Evolutionary conservation across 2,888 invertebrate species (phyloP), one percentile per base, ranked within the genome.

Genomic region (Nineta flava): DNA sequence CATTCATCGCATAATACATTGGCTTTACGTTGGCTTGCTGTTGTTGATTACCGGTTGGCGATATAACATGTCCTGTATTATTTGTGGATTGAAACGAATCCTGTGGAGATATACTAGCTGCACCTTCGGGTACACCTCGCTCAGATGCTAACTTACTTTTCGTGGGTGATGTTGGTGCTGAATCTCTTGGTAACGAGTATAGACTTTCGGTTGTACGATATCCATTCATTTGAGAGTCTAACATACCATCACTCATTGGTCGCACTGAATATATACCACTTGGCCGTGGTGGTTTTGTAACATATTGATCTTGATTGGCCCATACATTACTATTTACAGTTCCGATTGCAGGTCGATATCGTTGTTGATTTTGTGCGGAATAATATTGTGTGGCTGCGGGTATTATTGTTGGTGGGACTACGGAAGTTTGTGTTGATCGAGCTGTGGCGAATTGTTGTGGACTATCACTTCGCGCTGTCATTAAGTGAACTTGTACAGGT

Each of bases 1-100:
- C 87, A 62, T 87, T 87, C 87, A 87, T 87, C 43, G 87, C 85
- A 62, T 87, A 87, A 64, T 84, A 87, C 34, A 87, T 72, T 38
- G 82, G 79, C 55, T 69, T 69, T 46, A 55, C 53, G 32, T 55
- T 54, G 58, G 54, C 66, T 53, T 74, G 74, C 21, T 72, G 63
- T 3, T 72, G 63, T 26, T 26, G 26, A 26, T 26, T 26, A 5
- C 26, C 26, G 19, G 67, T 69, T 19, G 70, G 69, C 3, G 71
- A 70, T 47, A 70, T 66, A 60, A 66, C 59, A 34, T 58, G 61
- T 48, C 62, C 61, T 52, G 58, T 12, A 54, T 61, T 62, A 54
- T 64, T 64, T 49, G 66, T 64, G 41, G 65, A 60, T 54, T 58
- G 51, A 53, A 71, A 65, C 1, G 72, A 72, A 32, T 81, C 81